Evolutionary conservation across 1,140 invertebrate species (phyloP).

Genomic region (Cyphomyrmex costatus): DNA sequence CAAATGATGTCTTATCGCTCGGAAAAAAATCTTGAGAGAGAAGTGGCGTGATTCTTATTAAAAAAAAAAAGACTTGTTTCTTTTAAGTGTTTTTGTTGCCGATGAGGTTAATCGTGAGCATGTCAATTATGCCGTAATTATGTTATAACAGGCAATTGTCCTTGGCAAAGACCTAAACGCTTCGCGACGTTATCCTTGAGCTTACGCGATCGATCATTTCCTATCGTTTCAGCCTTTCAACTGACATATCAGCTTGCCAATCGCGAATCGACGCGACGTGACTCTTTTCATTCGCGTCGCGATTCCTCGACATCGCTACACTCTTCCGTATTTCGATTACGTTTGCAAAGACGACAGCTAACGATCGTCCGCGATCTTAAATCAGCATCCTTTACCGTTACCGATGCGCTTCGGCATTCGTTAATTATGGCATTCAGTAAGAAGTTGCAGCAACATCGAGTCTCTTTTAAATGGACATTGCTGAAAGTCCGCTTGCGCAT

Average conservation of each 20-base stretch:
- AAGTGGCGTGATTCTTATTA: constrained; percentile 6
- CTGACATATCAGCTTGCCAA: constrained; percentile 4
- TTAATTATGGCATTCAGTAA: constrained; percentile 48
- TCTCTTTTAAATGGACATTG: constrained; percentile 24
- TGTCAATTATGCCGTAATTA: constrained; percentile 36
- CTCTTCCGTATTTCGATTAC: constrained; percentile 41
- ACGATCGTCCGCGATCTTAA: constrained; percentile 29
- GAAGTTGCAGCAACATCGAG: constrained; percentile 17
- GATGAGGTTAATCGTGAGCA: neutral
- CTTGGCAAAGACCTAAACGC: constrained; percentile 78
- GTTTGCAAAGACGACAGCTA: neutral
- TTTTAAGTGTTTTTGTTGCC: neutral
- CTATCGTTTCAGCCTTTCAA: constrained; percentile 23
- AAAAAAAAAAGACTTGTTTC: neutral
- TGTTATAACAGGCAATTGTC: constrained; percentile 54
- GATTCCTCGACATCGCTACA: neutral
- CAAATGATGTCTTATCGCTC: neutral
- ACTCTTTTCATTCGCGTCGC: constrained; percentile 26
- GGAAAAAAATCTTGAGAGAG: constrained; percentile 1
- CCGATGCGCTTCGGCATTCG: neutral
- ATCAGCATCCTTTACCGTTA: constrained; percentile 39
- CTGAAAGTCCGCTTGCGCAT: neutral
- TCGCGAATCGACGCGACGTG: neutral
- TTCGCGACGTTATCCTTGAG: constrained; percentile 73
- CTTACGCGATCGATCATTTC: constrained; percentile 58